Evolutionary conservation across 2,113 vertebrate species (phyloP).

Genomic region (Podocnemis expansa): DNA sequence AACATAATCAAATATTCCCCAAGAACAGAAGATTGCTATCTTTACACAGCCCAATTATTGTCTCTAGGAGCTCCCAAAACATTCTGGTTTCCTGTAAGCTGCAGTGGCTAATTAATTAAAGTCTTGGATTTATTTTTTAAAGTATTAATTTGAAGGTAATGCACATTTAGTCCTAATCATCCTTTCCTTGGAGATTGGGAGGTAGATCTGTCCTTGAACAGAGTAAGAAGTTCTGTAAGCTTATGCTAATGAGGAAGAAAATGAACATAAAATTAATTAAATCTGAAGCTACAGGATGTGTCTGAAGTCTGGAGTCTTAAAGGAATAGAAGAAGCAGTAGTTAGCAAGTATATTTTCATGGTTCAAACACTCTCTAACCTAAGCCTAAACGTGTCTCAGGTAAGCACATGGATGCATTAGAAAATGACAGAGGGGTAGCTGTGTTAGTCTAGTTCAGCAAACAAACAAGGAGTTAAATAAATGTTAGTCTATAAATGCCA

Average conservation of each 20-base stretch:
- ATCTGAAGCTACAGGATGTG: neutral
- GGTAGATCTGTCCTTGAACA: conserved; percentile 29
- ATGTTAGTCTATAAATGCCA: too few species aligned
- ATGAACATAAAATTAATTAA: conserved; percentile 72
- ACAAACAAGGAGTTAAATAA: too few species aligned
- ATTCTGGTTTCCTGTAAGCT: neutral
- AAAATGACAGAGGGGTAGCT: too few species aligned
- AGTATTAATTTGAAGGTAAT: conserved; percentile 38
- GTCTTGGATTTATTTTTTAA: neutral
- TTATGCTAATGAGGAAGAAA: conserved; percentile 67
- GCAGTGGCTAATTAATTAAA: neutral
- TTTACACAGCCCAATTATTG: neutral
- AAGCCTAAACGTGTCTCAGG: too few species aligned
- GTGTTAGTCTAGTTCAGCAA: too few species aligned
- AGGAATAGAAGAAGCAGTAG: neutral
- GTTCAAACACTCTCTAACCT: too few species aligned
- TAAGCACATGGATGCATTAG: too few species aligned
- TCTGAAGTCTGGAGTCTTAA: conserved; percentile 48
- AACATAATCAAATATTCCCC: neutral
- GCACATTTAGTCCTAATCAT: conserved; percentile 26
- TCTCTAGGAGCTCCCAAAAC: neutral
- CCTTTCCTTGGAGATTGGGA: neutral
- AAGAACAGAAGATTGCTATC: neutral
- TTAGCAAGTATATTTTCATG: too few species aligned
- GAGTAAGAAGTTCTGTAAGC: conserved; percentile 37